Base-by-base conservation (phyloP, 1,140 invertebrate genomes). In the Drosophila bocki region DNA sequence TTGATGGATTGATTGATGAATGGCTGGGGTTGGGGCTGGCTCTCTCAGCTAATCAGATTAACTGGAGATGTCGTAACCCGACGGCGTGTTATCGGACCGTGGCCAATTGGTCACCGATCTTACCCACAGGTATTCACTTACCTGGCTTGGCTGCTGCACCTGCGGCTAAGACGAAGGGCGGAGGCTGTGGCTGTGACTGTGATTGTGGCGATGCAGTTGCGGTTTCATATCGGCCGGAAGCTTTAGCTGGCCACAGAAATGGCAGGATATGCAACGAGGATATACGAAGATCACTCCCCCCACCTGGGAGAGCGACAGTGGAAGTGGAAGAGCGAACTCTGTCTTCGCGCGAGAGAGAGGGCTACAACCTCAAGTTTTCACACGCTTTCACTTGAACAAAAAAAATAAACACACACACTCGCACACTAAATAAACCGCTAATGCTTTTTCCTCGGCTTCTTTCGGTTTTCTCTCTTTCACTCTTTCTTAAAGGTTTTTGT, bases 371-470 rank as follows among this genome's bases (percentile, higher is more conserved):
- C 39, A 53, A 32, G 32, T 48, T 88, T 87, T 88, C 83, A 88
- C 84, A 90, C 84, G 85, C 84, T 87, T 87, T 87, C 84, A 87
- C 84, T 88, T 70, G 60, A 51, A 88, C 67, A 76, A 62, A 57
- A 81, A 79, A 71, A 68, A 63, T 48, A 48, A 48, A 82, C 41
- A 50, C 42, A 53, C n/a, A 74, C 56, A 41, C 19, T 19, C 35
- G 35, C 63, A 51, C 67, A 77, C 67, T 78, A 64, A 74, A 59
- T 57, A 53, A 37, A n/a, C 19, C 37, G 35, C 29, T n/a, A 32
- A 48, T 71, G 47, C 33, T 59, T 48, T 70, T 67, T 37, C 37
- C 7, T 15, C 33, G 22, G 42, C 45, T 51, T 51, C 62, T 53
- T 44, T 29, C 15, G 22, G 29, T n/a, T 22, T 58, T 58, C 19